phyloP scores from a whole-genome alignment of 92 coral and sea anemone species.

The Porites evermanni region DNA sequence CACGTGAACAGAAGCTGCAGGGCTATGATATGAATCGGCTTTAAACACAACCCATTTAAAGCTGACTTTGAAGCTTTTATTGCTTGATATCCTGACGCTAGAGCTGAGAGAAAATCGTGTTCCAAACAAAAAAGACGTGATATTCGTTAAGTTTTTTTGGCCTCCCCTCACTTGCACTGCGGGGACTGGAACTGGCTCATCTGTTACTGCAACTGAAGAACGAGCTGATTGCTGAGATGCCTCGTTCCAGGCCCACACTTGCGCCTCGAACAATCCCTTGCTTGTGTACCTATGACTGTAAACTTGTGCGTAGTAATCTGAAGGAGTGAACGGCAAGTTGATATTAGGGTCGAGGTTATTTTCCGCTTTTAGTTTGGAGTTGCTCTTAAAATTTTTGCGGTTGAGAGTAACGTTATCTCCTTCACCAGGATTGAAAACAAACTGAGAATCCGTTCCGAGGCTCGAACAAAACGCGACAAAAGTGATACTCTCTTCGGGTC shows the following conservation, averaged over 20 bases:
- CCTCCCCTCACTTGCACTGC: slow-evolving; percentile 78
- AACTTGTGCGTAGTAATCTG: slow-evolving; percentile 58
- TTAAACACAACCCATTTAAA: slow-evolving; percentile 77
- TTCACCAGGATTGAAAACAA: slow-evolving; percentile 72
- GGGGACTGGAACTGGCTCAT: slow-evolving; percentile 64
- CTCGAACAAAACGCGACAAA: slow-evolving; percentile 83
- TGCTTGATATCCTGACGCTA: slow-evolving; percentile 49
- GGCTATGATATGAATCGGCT: slow-evolving; percentile 58
- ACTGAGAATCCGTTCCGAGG: slow-evolving; percentile 72
- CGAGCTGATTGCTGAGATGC: slow-evolving; percentile 52
- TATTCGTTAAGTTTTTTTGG: slow-evolving; percentile 36
- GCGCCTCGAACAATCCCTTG: slow-evolving; percentile 58
- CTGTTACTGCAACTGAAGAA: slow-evolving; percentile 66
- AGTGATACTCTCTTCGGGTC: slow-evolving; percentile 57
- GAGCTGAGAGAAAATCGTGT: slow-evolving; percentile 72
- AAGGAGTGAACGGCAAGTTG: slow-evolving; percentile 77
- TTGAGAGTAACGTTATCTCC: slow-evolving; percentile 32
- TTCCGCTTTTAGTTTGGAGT: slow-evolving; percentile 25
- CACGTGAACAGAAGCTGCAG: background rate
- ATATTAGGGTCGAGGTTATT: slow-evolving; percentile 38
- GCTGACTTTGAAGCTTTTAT: slow-evolving; percentile 27
- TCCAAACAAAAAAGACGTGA: slow-evolving; percentile 64
- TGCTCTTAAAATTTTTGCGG: slow-evolving; percentile 14
- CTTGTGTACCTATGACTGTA: slow-evolving; percentile 55
- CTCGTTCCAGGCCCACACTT: slow-evolving; percentile 73